Evolutionary conservation across 2,888 invertebrate species (phyloP), one percentile per base, ranked within the genome.

Genomic region (Dorcus hopei): DNA sequence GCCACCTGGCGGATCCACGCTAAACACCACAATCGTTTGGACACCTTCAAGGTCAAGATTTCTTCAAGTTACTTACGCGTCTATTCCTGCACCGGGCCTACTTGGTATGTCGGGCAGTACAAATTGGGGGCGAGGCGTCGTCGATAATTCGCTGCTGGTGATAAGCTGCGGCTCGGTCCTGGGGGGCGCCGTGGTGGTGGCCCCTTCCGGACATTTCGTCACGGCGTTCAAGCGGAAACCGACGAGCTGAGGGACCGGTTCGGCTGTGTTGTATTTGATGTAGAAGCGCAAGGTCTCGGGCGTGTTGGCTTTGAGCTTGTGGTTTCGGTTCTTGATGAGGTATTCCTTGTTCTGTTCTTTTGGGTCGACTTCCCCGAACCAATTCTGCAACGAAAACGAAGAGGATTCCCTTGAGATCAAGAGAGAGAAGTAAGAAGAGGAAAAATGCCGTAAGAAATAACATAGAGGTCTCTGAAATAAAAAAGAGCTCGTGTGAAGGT

Each of bases 201-300:
- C 58, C 1, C 85, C 64, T 49, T 66, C 66, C 0, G 81, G 80
- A 67, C 86, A 85, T 7, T 86, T 83, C 52, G 83, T 82, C 60
- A 82, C 77, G 0, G 85, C 86, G 59, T 87, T 87, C 33, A 86
- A 72, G 41, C 82, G 68, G 26, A 85, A 81, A 0, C 78, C 77
- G 19, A 4, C 76, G 77, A 58, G 72, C 74, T 0, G 85, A 68
- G 57, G 77, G 1, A 84, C 72, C 77, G 82, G 81, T 1, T 83
- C 70, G 0, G 83, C 83, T 1, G 79, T 75, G 66, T 83, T 82
- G 73, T 83, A 86, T 59, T 83, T 83, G 0, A 86, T 83, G 73
- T 85, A 86, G 73, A 87, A 84, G 2, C 84, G 76, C 8, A 86
- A 80, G 0, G 82, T 74, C 0, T 82, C 77, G 0, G 84, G 82